Conservation (phyloP, 2,888 invertebrate species). For the Dione juno region DNA sequence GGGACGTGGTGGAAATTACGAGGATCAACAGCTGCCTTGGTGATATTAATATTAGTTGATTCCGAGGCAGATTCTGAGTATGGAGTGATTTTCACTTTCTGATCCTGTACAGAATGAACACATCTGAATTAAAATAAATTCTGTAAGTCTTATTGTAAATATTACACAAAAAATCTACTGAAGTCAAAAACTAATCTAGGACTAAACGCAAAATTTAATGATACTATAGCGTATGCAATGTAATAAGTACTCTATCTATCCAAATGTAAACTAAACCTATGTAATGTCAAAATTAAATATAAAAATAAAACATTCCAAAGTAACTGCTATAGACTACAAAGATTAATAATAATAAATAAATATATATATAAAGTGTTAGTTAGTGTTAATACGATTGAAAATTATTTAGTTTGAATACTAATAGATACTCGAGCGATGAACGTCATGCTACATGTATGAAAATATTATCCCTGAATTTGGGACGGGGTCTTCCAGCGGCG, state of each 20-base stretch:
- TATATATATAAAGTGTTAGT: not conserved
- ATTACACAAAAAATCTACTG: constrained; percentile 36
- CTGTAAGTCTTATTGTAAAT: not conserved
- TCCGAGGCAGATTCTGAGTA: constrained; percentile 70
- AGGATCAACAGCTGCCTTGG: constrained; percentile 54
- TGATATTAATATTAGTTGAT: constrained; percentile 60
- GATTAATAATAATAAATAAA: not conserved
- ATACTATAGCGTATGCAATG: not conserved
- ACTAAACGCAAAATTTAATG: constrained; percentile 25
- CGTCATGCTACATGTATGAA: constrained; percentile 6
- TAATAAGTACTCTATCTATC: constrained; percentile 28
- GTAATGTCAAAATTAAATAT: constrained; percentile 16
- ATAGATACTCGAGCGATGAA: constrained; percentile 17
- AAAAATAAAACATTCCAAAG: constrained; percentile 18
- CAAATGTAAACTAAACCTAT: constrained; percentile 27
- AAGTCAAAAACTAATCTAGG: constrained; percentile 31
- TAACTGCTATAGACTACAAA: not conserved
- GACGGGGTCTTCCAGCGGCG: constrained; percentile 21
- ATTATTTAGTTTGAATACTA: not conserved
- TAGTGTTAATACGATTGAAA: constrained; percentile 5
- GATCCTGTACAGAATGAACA: constrained; percentile 54
- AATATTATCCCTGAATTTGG: constrained; percentile 17
- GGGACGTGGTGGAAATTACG: constrained; percentile 58
- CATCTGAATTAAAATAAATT: not conserved
- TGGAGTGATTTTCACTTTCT: constrained; percentile 74